phyloP scores from a whole-genome alignment of 2,888 invertebrate species.

The Gastrophysa polygoni region DNA sequence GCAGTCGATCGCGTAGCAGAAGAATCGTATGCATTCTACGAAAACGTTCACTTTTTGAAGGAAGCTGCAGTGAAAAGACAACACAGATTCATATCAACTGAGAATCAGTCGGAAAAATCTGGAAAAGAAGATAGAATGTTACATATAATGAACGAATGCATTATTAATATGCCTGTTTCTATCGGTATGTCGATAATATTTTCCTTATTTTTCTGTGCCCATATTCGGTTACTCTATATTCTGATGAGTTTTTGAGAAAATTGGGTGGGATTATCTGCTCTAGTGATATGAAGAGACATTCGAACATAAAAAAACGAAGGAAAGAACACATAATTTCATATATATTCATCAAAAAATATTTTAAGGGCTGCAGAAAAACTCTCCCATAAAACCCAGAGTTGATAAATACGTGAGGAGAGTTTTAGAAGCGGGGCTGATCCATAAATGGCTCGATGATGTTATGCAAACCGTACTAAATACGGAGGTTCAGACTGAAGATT shows the following conservation, averaged over 20 bases:
- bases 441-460: conserved; percentile 80
- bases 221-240: no score
- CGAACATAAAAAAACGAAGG: no score
- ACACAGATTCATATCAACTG: conserved; percentile 43
- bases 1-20: conserved; percentile 71
- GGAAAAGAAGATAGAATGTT: conserved; percentile 58
- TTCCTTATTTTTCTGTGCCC: no score
- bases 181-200: conserved; percentile 53
- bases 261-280: no score
- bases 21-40: conserved; percentile 80
- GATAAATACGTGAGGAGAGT: conserved; percentile 71
- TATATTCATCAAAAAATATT: conserved; percentile 4
- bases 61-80: conserved; percentile 68
- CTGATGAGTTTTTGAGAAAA: no score
- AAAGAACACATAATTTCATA: no score
- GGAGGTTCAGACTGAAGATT: conserved; percentile 57
- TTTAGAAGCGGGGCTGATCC: conserved; percentile 76
- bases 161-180: conserved; percentile 80
- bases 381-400: conserved; percentile 72
- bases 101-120: conserved; percentile 26
- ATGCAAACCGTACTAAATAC: conserved; percentile 66
- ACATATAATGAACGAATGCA: conserved; percentile 83
- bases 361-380: conserved; percentile 78
- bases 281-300: no score
- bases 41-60: conserved; percentile 74